Conservation (phyloP, 2,797 vertebrate species). For the Aviceda leuphotes region DNA sequence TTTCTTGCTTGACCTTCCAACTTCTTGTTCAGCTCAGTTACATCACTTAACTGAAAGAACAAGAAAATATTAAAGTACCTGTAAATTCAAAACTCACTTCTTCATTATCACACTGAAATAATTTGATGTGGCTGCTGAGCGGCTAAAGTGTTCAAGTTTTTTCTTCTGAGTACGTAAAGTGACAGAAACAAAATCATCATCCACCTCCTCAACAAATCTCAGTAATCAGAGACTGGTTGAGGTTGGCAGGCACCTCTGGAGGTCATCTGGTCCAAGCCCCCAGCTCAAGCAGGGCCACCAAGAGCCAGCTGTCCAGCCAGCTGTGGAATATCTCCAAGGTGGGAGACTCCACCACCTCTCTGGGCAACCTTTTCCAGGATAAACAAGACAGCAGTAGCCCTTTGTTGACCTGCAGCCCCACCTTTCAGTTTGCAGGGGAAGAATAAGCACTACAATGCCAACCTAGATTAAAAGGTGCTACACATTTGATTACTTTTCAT, state of each 20-base stretch:
- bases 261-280: not conserved
- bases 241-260: not conserved
- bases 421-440: not conserved
- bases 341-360: not conserved
- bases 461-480: not conserved
- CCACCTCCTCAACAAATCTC: not conserved
- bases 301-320: not conserved
- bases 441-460: not conserved
- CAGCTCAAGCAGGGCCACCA: not conserved
- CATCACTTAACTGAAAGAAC: constrained; percentile 81
- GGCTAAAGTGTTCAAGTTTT: not conserved
- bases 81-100: not conserved
- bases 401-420: not conserved
- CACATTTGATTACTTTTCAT: not conserved
- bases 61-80: not conserved
- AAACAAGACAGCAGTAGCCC: not conserved
- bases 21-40: constrained; percentile 84
- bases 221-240: not conserved
- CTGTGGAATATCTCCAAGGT: not conserved
- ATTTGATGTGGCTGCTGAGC: not conserved
- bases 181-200: not conserved
- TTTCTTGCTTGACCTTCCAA: constrained; percentile 84
- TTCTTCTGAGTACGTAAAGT: not conserved
- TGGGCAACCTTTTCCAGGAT: not conserved
- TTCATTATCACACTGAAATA: not conserved